Evolutionary conservation across 2,888 invertebrate species (phyloP), one percentile per base, ranked within the genome.

Genomic region (Folsomia candida): DNA sequence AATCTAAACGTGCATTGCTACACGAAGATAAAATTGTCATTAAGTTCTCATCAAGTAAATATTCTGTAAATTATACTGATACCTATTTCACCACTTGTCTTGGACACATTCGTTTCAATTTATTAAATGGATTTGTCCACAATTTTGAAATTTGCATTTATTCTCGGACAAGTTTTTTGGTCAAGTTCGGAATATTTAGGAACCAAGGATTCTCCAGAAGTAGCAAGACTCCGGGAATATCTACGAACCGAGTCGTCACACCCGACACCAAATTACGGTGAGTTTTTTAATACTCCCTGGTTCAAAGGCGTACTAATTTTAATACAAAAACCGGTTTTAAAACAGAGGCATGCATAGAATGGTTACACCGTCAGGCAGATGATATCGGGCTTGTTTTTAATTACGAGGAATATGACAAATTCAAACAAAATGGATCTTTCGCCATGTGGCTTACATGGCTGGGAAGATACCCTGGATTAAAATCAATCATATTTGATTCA

Each of bases 231-330:
- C 81, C 87, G 91, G 68, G 90, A 93, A 81, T 96, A 95, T 85
- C 84, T 96, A 66, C 86, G 87, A 77, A 93, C 95, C 80, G 90
- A 92, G 2, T 92, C 93, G 66, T 92, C 94, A 0, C 95, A 95
- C 81, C 95, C 95, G 0, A 84, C 91, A 81, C 86, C 94, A 3
- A 87, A 94, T 83, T 96, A 96, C 83, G 89, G 94, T 93, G 37
- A 22, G 24, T 26, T 18, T 28, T 1, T 51, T 4, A 51, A 20
- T 1, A 18, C 22, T 27, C n/a, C n/a, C n/a, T n/a, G n/a, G 54
- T 59, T 28, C 62, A 22, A 24, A 9, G 20, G 27, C n/a, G n/a
- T n/a, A n/a, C n/a, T n/a, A n/a, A n/a, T n/a, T n/a, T n/a, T n/a
- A n/a, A 11, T 18, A 47, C 9, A n/a, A n/a, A n/a, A n/a, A n/a